These are phyloP conservation scores for Drosophila longiperda DNA, from an alignment of 2,888 invertebrate genomes.

Conservation along the genomic window DNA sequence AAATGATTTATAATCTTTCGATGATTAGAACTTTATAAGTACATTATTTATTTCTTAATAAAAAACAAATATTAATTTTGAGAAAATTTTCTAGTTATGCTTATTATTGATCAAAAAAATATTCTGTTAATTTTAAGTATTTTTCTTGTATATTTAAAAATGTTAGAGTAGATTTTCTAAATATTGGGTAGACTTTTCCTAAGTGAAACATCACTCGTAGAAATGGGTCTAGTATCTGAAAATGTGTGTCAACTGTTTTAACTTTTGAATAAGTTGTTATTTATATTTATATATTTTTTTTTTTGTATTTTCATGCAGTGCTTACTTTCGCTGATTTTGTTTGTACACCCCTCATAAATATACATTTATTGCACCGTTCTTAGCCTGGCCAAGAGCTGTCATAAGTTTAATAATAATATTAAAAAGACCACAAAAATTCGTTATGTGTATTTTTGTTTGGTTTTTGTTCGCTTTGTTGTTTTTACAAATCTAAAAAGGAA, in stretches of 20 bases:
- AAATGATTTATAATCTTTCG: no score
- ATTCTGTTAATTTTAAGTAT: no score
- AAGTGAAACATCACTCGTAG: background rate
- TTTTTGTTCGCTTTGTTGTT: constrained; percentile 4
- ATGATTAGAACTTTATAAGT: no score
- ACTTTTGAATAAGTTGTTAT: constrained; percentile 30
- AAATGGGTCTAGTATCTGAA: constrained; percentile 8
- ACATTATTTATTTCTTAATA: no score
- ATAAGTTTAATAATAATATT: constrained; percentile 8
- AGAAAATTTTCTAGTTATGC: no score
- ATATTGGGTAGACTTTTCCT: no score
- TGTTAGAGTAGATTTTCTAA: background rate
- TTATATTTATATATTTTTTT: no score
- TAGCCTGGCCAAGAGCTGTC: constrained; percentile 33
- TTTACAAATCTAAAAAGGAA: constrained; percentile 15
- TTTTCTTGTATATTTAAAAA: background rate
- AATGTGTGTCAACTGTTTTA: constrained; percentile 35
- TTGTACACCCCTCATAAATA: constrained; percentile 31
- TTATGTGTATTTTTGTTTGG: constrained; percentile 5
- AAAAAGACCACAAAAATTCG: constrained; percentile 4
- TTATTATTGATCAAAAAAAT: no score
- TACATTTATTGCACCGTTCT: constrained; percentile 29
- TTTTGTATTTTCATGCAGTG: constrained; percentile 11
- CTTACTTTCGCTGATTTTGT: background rate
- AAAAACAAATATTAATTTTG: no score